A percentile compares a stretch with the other conserved stretches of the same genome.
Evolutionary conservation across 2,888 invertebrate genomes (phyloP).

Genomic region (Phrixothrix hirtus): DNA sequence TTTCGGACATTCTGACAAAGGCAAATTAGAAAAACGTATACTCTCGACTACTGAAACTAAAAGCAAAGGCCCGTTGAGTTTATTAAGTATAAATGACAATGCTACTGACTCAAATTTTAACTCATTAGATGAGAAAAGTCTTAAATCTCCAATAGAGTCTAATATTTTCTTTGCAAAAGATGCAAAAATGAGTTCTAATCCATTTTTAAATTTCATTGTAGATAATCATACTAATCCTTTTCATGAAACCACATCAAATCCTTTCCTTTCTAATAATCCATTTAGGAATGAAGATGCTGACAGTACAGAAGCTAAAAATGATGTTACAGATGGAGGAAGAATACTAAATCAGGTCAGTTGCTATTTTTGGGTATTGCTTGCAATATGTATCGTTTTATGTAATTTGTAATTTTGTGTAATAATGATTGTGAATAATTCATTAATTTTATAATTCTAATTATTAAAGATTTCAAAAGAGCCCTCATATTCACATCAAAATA

Average conservation of each 20-base stretch:
- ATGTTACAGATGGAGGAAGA: slow-evolving; percentile 18
- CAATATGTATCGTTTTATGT: too few species aligned
- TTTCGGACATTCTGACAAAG: slow-evolving; percentile 54
- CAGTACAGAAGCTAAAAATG: slow-evolving; percentile 28
- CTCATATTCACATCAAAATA: too few species aligned
- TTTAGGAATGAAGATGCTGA: slow-evolving; percentile 46
- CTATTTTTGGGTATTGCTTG: slow-evolving; percentile 1
- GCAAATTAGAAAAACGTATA: slow-evolving; percentile 50
- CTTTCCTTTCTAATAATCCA: slow-evolving; percentile 53
- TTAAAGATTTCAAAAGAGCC: too few species aligned
- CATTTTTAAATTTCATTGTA: slow-evolving; percentile 45
- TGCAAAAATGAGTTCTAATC: slow-evolving; percentile 41
- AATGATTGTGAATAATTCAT: too few species aligned
- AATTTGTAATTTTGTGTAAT: too few species aligned
- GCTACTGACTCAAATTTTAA: slow-evolving; percentile 21
- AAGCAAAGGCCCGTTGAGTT: slow-evolving; percentile 38
- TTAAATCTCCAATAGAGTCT: slow-evolving; percentile 17
- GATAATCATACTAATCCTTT: slow-evolving; percentile 54
- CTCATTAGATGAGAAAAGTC: slow-evolving; percentile 15
- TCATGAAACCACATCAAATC: slow-evolving; percentile 55
- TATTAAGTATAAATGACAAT: slow-evolving; percentile 33
- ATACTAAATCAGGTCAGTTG: slow-evolving; percentile 37
- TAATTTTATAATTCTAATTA: too few species aligned
- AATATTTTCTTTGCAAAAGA: slow-evolving; percentile 17
- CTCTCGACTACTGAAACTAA: slow-evolving; percentile 37